phyloP scores from a whole-genome alignment of 1,140 invertebrate species.

The Conus betulinus region DNA sequence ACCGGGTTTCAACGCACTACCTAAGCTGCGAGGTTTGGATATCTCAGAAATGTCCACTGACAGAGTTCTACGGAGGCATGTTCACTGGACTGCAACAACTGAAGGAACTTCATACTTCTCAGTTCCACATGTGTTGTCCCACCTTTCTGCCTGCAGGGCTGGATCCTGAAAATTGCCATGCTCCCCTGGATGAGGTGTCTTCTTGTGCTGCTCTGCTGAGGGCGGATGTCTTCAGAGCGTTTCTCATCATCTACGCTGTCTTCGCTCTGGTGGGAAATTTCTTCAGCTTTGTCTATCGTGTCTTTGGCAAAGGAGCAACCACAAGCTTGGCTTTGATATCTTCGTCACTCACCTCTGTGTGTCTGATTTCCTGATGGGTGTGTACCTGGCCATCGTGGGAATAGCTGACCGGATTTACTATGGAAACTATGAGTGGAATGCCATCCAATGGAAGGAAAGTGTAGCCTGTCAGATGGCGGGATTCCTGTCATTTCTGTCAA shows the following conservation, averaged over 20 bases:
- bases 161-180: neutral
- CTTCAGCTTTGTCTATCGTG: constrained; percentile 43
- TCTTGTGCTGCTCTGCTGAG: constrained; percentile 48
- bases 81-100: neutral
- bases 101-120: neutral
- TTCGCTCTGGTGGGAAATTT: constrained; percentile 50
- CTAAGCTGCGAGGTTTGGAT: neutral
- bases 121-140: constrained; percentile 26
- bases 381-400: constrained; percentile 66
- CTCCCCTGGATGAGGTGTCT: constrained; percentile 1
- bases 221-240: constrained; percentile 35
- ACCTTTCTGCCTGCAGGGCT: neutral
- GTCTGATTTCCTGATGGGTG: constrained; percentile 66
- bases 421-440: constrained; percentile 56
- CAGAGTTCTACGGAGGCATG: neutral
- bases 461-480: constrained; percentile 56
- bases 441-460: constrained; percentile 57
- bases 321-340: constrained; percentile 46
- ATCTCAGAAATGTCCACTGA: neutral
- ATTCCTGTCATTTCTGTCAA: constrained; percentile 58
- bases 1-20: neutral
- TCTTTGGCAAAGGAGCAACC: neutral
- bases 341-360: constrained; percentile 58
- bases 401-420: constrained; percentile 56
- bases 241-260: constrained; percentile 46